Evolutionary conservation across 2,888 invertebrate genomes (phyloP).

Genomic region (Drosophila peninsularis): DNA sequence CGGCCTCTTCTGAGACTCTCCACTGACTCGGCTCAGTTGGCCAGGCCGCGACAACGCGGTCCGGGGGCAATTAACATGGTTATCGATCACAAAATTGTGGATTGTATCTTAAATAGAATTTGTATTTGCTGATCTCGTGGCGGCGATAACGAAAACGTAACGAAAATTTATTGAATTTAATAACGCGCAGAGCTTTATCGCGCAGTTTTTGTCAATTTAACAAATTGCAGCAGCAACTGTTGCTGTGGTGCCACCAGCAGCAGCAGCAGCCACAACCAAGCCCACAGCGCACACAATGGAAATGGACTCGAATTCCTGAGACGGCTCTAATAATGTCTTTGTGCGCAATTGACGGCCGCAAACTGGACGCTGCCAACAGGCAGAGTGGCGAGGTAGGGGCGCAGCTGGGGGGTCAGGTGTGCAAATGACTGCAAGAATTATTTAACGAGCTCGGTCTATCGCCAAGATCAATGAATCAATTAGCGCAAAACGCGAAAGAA

Average conservation of each 20-base stretch:
- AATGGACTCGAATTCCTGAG: conserved; percentile 76
- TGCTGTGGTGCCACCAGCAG: background rate
- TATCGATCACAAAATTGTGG: conserved; percentile 53
- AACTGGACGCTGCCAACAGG: conserved; percentile 28
- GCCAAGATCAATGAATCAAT: conserved; percentile 79
- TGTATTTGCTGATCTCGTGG: conserved; percentile 74
- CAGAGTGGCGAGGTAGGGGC: too few species aligned
- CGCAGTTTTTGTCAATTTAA: conserved; percentile 79
- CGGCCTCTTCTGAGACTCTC: conserved; percentile 54
- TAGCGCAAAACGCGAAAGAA: conserved; percentile 66
- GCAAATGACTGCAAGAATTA: conserved; percentile 75
- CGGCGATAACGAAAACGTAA: conserved; percentile 37
- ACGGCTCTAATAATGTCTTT: conserved; percentile 80
- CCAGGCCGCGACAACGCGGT: conserved; percentile 53
- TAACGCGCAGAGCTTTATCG: conserved; percentile 80
- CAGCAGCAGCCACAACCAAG: conserved; percentile 53
- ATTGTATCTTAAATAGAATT: conserved; percentile 74
- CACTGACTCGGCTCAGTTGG: background rate
- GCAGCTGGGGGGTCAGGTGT: conserved; percentile 38
- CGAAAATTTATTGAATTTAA: conserved; percentile 75
- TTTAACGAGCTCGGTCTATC: conserved; percentile 69
- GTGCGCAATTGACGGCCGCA: conserved; percentile 76
- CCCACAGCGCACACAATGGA: conserved; percentile 64
- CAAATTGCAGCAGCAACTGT: conserved; percentile 62
- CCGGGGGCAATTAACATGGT: conserved; percentile 66